Evolutionary conservation across 2,797 vertebrate species (phyloP).

Genomic region (Aulostomus chinensis): DNA sequence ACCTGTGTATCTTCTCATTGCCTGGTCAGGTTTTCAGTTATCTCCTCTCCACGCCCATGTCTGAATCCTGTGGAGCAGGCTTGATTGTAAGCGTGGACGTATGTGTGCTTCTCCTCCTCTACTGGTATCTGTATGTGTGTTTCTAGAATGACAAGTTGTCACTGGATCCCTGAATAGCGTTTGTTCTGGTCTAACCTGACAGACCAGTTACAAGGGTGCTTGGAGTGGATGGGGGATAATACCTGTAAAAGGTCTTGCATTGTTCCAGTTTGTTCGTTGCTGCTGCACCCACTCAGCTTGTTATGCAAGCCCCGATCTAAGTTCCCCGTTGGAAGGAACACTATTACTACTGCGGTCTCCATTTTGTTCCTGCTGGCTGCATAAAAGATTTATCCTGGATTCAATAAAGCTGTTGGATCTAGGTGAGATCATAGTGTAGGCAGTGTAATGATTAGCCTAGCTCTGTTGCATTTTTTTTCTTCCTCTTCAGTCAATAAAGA

Average conservation of each 20-base stretch:
- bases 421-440: conserved; percentile 24
- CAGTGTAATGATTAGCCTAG: conserved; percentile 51
- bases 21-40: conserved; percentile 58
- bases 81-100: conserved; percentile 49
- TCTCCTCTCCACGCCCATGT: conserved; percentile 50
- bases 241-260: conserved; percentile 59
- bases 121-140: conserved; percentile 51
- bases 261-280: conserved; percentile 63
- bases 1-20: conserved; percentile 49
- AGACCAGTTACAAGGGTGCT: conserved; percentile 71
- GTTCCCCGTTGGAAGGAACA: conserved; percentile 39
- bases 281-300: conserved; percentile 58
- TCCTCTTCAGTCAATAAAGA: conserved; percentile 58
- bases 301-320: conserved; percentile 47
- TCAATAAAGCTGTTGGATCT: conserved; percentile 29
- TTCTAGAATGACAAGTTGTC: conserved; percentile 57
- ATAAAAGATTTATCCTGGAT: conserved; percentile 28
- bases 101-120: conserved; percentile 42
- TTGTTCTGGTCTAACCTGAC: conserved; percentile 79
- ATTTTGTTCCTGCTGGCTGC: conserved; percentile 33
- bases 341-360: conserved; percentile 5
- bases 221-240: conserved; percentile 58
- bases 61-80: conserved; percentile 66
- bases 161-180: conserved; percentile 69
- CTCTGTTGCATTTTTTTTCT: conserved; percentile 38